phyloP scores from a whole-genome alignment of 2,113 vertebrate genomes.

The Hypanus sabinus region DNA sequence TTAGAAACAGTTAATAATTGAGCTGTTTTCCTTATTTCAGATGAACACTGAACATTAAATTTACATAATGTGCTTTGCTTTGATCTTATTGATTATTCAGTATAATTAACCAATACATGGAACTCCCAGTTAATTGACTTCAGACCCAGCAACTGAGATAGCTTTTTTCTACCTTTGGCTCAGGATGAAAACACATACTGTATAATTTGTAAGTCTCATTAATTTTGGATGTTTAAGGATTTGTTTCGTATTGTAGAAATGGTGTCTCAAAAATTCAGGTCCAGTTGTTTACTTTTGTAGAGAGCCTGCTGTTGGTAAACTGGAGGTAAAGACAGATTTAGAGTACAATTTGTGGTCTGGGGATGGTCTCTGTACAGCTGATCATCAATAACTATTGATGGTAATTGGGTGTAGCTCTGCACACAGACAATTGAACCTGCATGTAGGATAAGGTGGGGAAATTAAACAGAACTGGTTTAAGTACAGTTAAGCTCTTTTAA shows the following conservation, averaged over 20 bases:
- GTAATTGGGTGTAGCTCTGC: background rate
- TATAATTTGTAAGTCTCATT: no score
- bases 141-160: background rate
- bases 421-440: background rate
- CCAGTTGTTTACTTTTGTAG: background rate
- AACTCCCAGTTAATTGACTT: background rate
- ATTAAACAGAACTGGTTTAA: background rate
- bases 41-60: background rate
- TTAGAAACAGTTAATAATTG: background rate
- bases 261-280: background rate
- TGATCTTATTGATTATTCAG: background rate
- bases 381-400: background rate
- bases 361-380: background rate
- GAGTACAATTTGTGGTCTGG: background rate
- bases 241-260: no score
- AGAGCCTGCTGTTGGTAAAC: background rate
- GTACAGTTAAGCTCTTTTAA: background rate
- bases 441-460: constrained; percentile 3
- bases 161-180: no score
- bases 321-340: background rate
- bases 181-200: no score
- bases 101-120: background rate
- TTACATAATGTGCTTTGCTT: background rate
- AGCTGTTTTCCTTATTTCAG: background rate
- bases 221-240: no score